Base-by-base conservation (phyloP, 2,888 invertebrate species). In the Drosophila paracracens region DNA sequence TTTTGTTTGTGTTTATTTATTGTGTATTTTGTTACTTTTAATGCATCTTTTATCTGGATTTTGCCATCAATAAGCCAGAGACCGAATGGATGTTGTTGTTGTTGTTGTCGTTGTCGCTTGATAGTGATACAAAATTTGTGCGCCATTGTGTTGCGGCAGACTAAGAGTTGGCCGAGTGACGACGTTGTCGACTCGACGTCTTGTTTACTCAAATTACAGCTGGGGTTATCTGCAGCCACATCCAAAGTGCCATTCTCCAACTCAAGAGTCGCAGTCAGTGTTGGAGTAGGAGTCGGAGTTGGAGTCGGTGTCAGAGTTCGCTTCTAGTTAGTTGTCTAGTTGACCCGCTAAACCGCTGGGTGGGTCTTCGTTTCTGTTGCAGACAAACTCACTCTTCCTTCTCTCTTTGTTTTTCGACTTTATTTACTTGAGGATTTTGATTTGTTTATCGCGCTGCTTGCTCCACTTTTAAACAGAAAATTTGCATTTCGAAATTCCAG, bases 21-120 rank as follows among this genome's bases (percentile, higher is more conserved):
- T 86, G 82, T 88, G 82, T 83, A 89, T 89, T 84, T 80, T 82
- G 87, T 87, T 87, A 88, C 89, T 87, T 87, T 87, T 87, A 86
- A 88, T 86, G 85, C 85, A 88, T 87, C 89, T 84, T 87, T 87
- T 86, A 84, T 86, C 87, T 88, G 83, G 81, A 83, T 88, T 86
- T 83, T 59, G 84, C 78, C 89, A 87, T 84, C 89, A 83, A 81
- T 81, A 81, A 81, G 81, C 81, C 71, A 77, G 56, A 64, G 63
- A 69, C 73, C 11, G 36, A 79, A 64, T 79, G 72, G 66, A 64
- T 63, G 81, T 67, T 60, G 38, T 18, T 38, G 38, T 8, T 56
- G 74, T 81, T 70, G 66, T 58, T 60, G 58, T 25, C 54, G 27
- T 10, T 59, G 61, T 54, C 56, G 59, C 51, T 63, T 80, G 82